These are phyloP conservation scores for Saxicola maurus DNA, from an alignment of 2,797 vertebrate species.

Conservation along the genomic window DNA sequence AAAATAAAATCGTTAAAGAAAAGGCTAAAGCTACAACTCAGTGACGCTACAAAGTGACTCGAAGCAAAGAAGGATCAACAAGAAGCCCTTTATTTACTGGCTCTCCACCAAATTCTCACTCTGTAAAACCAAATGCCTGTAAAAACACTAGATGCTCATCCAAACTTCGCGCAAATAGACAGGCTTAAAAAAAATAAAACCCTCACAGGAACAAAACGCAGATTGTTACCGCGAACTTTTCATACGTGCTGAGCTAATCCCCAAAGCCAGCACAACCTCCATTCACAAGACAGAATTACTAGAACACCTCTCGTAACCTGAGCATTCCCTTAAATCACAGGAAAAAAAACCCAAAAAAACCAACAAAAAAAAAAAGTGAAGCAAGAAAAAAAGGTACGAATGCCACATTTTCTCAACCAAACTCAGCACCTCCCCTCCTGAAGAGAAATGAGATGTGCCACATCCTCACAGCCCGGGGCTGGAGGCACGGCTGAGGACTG, in stretches of 20 bases:
- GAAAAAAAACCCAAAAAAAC: background rate
- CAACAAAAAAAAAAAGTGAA: background rate
- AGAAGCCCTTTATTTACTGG: background rate
- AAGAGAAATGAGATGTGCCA: background rate
- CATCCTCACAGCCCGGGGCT: background rate
- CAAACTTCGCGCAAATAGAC: background rate
- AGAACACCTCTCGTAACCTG: background rate
- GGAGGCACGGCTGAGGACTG: background rate
- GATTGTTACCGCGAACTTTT: background rate
- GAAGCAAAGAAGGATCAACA: background rate
- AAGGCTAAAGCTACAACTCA: background rate
- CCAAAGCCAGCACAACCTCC: background rate
- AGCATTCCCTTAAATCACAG: background rate
- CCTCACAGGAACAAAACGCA: background rate
- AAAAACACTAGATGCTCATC: background rate
- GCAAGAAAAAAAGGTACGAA: background rate
- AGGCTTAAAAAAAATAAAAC: background rate
- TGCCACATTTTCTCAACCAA: background rate
- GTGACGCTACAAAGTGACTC: background rate
- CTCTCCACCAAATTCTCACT: background rate
- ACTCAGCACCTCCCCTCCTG: background rate
- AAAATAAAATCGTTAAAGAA: background rate
- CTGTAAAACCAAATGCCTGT: background rate
- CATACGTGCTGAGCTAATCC: background rate
- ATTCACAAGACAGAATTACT: background rate